These are phyloP conservation scores for Drosophila affinis DNA, from an alignment of 2,888 invertebrate genomes.

Conservation along the genomic window DNA sequence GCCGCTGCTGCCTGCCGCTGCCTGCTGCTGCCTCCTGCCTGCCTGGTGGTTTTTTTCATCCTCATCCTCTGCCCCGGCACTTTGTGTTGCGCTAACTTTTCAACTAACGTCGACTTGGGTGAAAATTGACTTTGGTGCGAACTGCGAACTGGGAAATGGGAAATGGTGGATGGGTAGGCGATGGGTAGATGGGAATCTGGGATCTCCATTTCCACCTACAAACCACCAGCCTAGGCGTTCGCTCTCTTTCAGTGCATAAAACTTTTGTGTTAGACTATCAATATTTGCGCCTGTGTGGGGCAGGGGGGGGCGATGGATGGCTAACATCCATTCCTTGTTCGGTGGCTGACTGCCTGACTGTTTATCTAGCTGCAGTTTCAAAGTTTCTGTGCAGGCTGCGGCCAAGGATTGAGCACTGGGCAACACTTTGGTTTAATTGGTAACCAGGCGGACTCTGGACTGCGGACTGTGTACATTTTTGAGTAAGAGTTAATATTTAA, in stretches of 20 bases:
- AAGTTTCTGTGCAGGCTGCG: conserved; percentile 58
- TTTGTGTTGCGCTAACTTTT: conserved; percentile 69
- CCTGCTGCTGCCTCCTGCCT: background rate
- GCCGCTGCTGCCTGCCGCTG: background rate
- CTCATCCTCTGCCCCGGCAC: conserved; percentile 21
- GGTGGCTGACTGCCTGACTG: conserved; percentile 38
- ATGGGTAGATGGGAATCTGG: background rate
- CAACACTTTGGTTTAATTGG: conserved; percentile 76
- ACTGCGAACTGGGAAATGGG: conserved; percentile 10
- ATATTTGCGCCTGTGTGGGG: conserved; percentile 64
- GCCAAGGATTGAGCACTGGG: conserved; percentile 33
- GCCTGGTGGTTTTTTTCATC: conserved; percentile 10
- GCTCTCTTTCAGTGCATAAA: conserved; percentile 57
- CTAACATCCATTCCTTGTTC: background rate
- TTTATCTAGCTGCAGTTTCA: conserved; percentile 70
- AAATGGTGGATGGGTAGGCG: conserved; percentile 13
- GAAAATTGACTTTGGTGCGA: conserved; percentile 70
- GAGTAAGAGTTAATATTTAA: conserved; percentile 76
- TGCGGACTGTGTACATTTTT: conserved; percentile 72
- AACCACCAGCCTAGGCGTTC: conserved; percentile 52
- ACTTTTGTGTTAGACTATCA: conserved; percentile 74
- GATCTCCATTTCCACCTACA: background rate
- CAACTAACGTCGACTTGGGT: conserved; percentile 76
- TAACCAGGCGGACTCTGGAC: conserved; percentile 60
- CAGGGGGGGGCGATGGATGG: conserved; percentile 4